phyloP scores from a whole-genome alignment of 2,113 vertebrate genomes.

The Redunca redunca region DNA sequence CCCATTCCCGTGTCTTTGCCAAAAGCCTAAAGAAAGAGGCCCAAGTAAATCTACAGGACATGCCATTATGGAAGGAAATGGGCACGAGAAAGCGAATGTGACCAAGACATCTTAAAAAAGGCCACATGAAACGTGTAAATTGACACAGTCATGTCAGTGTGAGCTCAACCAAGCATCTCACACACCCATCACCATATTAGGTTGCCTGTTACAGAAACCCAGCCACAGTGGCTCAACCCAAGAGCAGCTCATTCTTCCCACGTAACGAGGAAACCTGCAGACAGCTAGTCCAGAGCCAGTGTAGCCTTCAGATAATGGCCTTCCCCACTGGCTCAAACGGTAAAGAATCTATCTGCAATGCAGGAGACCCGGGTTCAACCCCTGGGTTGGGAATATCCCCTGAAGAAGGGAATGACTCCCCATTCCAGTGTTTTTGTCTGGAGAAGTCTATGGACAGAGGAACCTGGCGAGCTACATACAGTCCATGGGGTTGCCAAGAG shows the following conservation, averaged over 20 bases:
- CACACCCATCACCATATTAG: fast-evolving
- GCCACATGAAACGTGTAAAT: not conserved
- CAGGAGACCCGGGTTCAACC: not conserved
- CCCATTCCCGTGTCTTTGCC: not conserved
- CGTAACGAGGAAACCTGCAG: not conserved
- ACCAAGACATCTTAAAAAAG: not conserved
- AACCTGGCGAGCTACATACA: not conserved
- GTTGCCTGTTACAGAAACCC: not conserved
- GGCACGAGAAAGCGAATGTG: not conserved
- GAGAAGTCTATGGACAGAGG: not conserved
- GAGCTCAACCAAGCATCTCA: not conserved
- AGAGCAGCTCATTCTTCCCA: not conserved
- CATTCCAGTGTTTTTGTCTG: not conserved
- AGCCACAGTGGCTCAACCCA: not conserved
- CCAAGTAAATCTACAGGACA: not conserved
- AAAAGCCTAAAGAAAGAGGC: not conserved
- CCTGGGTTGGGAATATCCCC: not conserved
- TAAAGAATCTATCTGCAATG: not conserved
- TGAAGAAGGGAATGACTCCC: not conserved
- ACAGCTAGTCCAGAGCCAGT: not conserved
- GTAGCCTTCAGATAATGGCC: not conserved
- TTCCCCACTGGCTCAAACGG: not conserved
- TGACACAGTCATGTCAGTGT: fast-evolving
- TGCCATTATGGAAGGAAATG: not conserved
- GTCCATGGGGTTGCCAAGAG: not conserved